Base-by-base conservation (phyloP, 2,888 invertebrate species). In the Resseliella maxima region DNA sequence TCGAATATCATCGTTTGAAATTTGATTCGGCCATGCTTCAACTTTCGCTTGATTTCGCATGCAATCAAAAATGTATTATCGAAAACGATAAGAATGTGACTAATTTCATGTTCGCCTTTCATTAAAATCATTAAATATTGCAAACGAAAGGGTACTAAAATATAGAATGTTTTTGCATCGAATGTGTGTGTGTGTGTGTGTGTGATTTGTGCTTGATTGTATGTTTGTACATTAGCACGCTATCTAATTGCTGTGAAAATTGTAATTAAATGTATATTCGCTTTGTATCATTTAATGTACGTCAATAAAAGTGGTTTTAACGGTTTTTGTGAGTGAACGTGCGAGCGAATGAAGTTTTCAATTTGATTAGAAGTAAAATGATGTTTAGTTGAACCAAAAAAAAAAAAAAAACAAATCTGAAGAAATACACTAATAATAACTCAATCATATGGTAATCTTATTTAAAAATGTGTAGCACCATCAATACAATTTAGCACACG, bases 31-130 rank as follows among this genome's bases (percentile, higher is more conserved):
- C n/a, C 59, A 59, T 24, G 24, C 59, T 24, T n/a, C n/a, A 6
- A 59, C 59, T 59, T 59, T 59, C 59, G 59, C 59, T 18, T 15
- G 24, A 59, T 24, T 24, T 8, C 5, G n/a, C n/a, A n/a, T 59
- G 24, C 59, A 72, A 72, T 72, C 72, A 72, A 72, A 10, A 18
- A 72, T 31, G 31, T 72, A n/a, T n/a, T n/a, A n/a, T n/a, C n/a
- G 72, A 72, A 72, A 72, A 72, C 35, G 72, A 72, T 72, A 72
- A 72, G 72, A 72, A 72, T 72, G 72, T 31, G 72, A 72, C 72
- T 31, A 72, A 72, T 72, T 72, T 72, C 27, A 72, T 72, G 72
- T 31, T 31, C 18, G 27, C 72, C 15, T 72, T 35, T 72, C 72
- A 31, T 21, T 72, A 12, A 31, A 27, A n/a, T 15, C 27, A 8